Conservation (phyloP, 2,797 vertebrate genomes). For the Chaunax sp. region DNA sequence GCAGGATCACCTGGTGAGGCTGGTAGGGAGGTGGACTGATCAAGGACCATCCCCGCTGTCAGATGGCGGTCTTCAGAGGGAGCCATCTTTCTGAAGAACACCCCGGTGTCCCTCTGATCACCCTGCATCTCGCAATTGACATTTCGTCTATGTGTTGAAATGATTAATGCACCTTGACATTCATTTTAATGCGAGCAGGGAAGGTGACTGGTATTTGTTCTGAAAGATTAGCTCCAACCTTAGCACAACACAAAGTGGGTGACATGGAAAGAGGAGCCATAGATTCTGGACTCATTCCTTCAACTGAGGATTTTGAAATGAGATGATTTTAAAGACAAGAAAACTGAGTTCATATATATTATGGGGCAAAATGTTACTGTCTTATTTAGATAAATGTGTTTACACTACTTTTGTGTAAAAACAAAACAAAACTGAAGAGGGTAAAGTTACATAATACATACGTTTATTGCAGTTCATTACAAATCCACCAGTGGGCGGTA, state of each 20-base stretch:
- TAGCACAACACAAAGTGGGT: constrained; percentile 18
- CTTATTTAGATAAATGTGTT: no score
- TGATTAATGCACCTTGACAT: constrained; percentile 60
- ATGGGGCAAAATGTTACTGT: no score
- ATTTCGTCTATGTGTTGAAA: constrained; percentile 48
- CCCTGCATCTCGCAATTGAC: constrained; percentile 49
- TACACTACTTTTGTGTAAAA: no score
- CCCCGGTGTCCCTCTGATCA: constrained; percentile 40
- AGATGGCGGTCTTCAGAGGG: constrained; percentile 57
- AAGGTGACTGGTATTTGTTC: constrained; percentile 68
- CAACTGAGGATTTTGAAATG: not conserved
- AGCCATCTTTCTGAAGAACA: constrained; percentile 30
- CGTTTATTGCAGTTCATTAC: no score
- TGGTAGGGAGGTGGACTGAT: constrained; percentile 44
- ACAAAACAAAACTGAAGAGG: not conserved
- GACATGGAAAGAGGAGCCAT: not conserved
- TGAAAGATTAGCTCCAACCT: constrained; percentile 49
- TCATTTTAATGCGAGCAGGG: constrained; percentile 49
- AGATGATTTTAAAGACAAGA: no score
- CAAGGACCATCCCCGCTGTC: constrained; percentile 44
- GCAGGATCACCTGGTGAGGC: constrained; percentile 48
- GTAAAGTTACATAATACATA: not conserved
- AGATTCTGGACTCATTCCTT: not conserved
- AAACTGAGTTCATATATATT: no score
- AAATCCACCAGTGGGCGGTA: no score